Evolutionary conservation across 2,888 invertebrate species (phyloP).

Genomic region (Cyrtodaria siliqua): DNA sequence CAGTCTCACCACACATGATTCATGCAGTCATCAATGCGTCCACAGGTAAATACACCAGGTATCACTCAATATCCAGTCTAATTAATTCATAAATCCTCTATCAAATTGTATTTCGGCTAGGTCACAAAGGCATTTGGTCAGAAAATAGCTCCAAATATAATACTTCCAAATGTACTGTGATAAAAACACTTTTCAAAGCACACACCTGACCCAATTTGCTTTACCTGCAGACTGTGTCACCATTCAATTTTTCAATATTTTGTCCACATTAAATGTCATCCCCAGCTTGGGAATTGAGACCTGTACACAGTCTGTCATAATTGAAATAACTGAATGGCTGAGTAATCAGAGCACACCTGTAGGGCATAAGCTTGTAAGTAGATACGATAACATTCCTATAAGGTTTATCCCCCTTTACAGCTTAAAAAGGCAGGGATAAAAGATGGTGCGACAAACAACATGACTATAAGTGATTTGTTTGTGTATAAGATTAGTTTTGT

Average conservation of each 20-base stretch:
- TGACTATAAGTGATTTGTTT: constrained; percentile 4
- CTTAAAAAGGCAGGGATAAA: no score
- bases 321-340: constrained; percentile 90
- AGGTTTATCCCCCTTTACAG: constrained; percentile 15
- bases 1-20: constrained; percentile 43
- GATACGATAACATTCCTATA: not conserved
- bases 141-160: not conserved
- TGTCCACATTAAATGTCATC: constrained; percentile 37
- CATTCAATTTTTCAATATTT: constrained; percentile 13
- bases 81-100: no score
- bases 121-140: not conserved
- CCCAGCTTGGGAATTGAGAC: constrained; percentile 14
- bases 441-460: constrained; percentile 1
- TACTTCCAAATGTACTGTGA: no score
- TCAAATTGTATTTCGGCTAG: not conserved
- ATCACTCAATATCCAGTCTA: no score
- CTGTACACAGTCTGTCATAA: constrained; percentile 61
- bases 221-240: constrained; percentile 63
- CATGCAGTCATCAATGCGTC: constrained; percentile 7
- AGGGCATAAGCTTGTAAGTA: constrained; percentile 15
- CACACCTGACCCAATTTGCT: constrained; percentile 63
- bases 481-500: not conserved
- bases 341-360: constrained; percentile 90
- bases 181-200: constrained; percentile 15
- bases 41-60: not conserved